Conservation (phyloP, 2,888 invertebrate genomes). For the Julus scanicus region DNA sequence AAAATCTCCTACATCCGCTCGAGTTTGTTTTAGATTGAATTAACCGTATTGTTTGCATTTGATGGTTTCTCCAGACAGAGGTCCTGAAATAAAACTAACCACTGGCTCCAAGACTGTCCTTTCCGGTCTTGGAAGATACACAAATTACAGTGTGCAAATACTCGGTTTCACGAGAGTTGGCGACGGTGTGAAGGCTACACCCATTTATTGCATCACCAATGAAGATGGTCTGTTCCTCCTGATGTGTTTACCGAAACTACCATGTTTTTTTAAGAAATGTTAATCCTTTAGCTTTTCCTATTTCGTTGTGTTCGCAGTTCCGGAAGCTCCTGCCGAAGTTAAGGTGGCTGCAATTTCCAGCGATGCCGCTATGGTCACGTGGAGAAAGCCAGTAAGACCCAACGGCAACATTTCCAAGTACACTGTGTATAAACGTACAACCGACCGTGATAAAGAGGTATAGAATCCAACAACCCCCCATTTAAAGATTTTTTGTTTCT, state of each 20-base stretch:
- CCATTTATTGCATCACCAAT: conserved; percentile 61
- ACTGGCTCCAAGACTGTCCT: conserved; percentile 54
- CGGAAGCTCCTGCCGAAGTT: conserved; percentile 57
- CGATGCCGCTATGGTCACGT: conserved; percentile 55
- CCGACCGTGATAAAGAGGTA: conserved; percentile 55
- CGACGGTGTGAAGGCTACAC: conserved; percentile 64
- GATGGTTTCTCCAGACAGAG: background rate
- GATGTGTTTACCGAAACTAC: background rate
- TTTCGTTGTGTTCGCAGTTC: conserved; percentile 44
- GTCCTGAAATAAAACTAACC: conserved; percentile 60
- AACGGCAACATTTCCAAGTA: conserved; percentile 57
- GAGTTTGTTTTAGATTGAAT: background rate
- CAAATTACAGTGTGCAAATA: conserved; percentile 67
- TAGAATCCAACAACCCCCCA: background rate
- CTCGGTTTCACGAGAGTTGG: conserved; percentile 66
- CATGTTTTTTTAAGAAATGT: background rate
- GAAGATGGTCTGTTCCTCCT: background rate
- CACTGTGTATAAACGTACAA: conserved; percentile 56
- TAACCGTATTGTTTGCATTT: background rate
- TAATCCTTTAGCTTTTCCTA: background rate
- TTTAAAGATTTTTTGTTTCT: background rate
- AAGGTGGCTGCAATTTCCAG: conserved; percentile 58
- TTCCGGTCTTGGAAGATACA: conserved; percentile 63
- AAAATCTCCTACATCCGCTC: background rate
- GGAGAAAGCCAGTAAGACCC: conserved; percentile 56